Evolutionary conservation across 92 coral and sea anemone species (phyloP).

Genomic region (Umimayanthus chanpuru): DNA sequence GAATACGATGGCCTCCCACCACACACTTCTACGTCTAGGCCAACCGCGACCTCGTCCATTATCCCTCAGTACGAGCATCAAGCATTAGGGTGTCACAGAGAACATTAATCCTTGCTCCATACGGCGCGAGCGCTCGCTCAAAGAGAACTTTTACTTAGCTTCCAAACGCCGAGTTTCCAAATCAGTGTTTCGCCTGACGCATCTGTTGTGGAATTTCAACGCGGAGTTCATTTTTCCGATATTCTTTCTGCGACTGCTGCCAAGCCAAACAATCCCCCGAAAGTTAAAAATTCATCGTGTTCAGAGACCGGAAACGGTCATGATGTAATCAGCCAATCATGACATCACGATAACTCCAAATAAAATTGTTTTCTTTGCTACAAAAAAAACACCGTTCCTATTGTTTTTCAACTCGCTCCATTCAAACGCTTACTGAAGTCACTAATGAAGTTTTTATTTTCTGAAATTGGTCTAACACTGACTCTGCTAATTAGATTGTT

Average conservation of each 20-base stretch:
- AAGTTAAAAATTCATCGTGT: constrained; percentile 79
- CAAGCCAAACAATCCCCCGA: constrained; percentile 8
- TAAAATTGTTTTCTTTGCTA: constrained; percentile 5
- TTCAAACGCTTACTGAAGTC: neutral
- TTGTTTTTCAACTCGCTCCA: neutral
- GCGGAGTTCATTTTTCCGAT: constrained; percentile 11
- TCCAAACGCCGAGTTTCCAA: constrained; percentile 21
- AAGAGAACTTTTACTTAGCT: neutral
- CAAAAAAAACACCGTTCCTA: neutral
- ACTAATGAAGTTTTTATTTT: neutral
- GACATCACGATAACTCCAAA: constrained; percentile 40
- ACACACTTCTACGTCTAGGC: constrained; percentile 35
- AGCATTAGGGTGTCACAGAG: constrained; percentile 27
- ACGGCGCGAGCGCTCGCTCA: constrained; percentile 12
- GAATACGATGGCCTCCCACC: constrained; percentile 29
- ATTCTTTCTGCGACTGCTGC: constrained; percentile 13
- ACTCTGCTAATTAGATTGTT: neutral
- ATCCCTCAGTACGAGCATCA: constrained; percentile 44
- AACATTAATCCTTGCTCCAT: constrained; percentile 34
- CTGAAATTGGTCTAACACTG: constrained; percentile 3
- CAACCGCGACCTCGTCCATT: constrained; percentile 45
- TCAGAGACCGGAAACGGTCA: constrained; percentile 73
- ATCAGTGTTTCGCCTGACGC: constrained; percentile 4
- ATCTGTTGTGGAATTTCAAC: constrained; percentile 3
- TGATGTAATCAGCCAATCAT: constrained; percentile 88